A percentile compares a stretch with the other conserved stretches of the same genome.
phyloP scores from a whole-genome alignment of 2,113 vertebrate genomes.

The Dipodomys stephensi region DNA sequence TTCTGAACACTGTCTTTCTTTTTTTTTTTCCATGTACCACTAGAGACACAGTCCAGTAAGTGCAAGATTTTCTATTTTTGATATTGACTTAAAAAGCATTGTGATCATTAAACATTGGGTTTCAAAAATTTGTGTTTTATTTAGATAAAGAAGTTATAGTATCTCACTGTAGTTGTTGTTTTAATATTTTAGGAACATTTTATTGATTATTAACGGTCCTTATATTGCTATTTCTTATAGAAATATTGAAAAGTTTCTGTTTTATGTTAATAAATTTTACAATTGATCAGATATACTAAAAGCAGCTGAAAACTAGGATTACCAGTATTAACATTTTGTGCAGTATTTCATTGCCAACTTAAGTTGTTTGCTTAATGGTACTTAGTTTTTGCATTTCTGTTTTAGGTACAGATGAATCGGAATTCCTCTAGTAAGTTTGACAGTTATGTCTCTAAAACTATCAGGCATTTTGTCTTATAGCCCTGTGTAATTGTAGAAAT shows the following conservation, averaged over 20 bases:
- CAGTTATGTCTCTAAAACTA: slow-evolving; percentile 49
- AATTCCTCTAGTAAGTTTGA: slow-evolving; percentile 97
- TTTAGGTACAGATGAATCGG: slow-evolving; percentile 95
- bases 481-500: slow-evolving; percentile 15
- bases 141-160: slow-evolving; percentile 14
- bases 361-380: slow-evolving; percentile 55
- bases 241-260: slow-evolving; percentile 42
- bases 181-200: slow-evolving; percentile 63
- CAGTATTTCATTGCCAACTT: slow-evolving; percentile 49
- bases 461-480: slow-evolving; percentile 36
- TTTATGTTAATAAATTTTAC: slow-evolving; percentile 39
- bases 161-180: slow-evolving; percentile 22
- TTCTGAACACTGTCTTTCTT: slow-evolving; percentile 64
- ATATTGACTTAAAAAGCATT: slow-evolving; percentile 42
- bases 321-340: slow-evolving; percentile 23
- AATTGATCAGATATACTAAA: slow-evolving; percentile 24
- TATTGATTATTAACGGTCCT: slow-evolving; percentile 23
- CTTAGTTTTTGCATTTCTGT: slow-evolving; percentile 76
- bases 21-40: slow-evolving; percentile 70
- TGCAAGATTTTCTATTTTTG: slow-evolving; percentile 82
- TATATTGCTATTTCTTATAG: slow-evolving; percentile 32
- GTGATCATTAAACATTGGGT: slow-evolving; percentile 44
- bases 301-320: slow-evolving; percentile 36
- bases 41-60: slow-evolving; percentile 91
- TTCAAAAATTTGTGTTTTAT: slow-evolving; percentile 48